These are phyloP conservation scores for Petrocephalus microphthalmus DNA, from an alignment of 2,113 vertebrate species.

Conservation along the genomic window DNA sequence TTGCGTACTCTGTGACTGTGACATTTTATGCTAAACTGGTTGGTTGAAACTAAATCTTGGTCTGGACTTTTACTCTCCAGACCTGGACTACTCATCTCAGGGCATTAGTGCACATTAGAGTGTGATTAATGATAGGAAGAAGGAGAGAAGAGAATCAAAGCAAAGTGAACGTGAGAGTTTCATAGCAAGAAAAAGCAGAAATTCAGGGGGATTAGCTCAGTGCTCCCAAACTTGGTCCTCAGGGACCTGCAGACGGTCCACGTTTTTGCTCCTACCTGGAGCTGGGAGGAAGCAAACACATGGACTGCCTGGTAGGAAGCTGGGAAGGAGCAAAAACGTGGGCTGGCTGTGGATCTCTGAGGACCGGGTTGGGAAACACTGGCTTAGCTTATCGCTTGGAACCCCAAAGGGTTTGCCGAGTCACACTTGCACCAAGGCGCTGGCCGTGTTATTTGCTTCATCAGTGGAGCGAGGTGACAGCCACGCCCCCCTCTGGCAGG, in stretches of 20 bases:
- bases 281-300: background rate
- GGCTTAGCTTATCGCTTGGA: background rate
- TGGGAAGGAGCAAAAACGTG: background rate
- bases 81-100: background rate
- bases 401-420: background rate
- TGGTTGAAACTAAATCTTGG: background rate
- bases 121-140: background rate
- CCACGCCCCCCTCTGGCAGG: slow-evolving; percentile 48
- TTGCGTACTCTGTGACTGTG: too few species aligned
- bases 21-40: background rate
- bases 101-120: background rate
- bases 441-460: background rate
- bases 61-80: background rate
- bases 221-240: background rate
- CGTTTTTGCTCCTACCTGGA: background rate
- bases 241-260: background rate
- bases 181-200: background rate
- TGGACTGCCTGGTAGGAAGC: background rate
- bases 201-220: background rate
- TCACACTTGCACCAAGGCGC: background rate
- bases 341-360: background rate
- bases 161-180: background rate
- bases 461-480: background rate
- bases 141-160: background rate
- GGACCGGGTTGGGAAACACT: background rate